These are phyloP conservation scores for Agapostemon virescens DNA, from an alignment of 2,888 invertebrate species.

Conservation along the genomic window DNA sequence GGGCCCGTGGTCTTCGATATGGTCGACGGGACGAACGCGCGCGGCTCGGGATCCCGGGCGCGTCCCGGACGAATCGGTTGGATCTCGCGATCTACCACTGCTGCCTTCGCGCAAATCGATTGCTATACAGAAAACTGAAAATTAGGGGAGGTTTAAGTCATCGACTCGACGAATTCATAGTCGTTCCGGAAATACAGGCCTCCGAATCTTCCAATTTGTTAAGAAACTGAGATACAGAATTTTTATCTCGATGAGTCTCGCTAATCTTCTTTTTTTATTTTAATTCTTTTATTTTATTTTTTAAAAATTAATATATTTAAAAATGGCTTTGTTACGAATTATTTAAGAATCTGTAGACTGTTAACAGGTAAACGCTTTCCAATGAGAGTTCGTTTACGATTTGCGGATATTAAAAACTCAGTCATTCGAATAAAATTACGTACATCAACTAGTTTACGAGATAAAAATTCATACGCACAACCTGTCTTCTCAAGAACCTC, in stretches of 20 bases:
- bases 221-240: background rate
- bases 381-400: too few relatives aligned
- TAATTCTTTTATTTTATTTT: too few relatives aligned
- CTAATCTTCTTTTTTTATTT: too few relatives aligned
- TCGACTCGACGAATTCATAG: background rate
- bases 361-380: too few relatives aligned
- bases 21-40: conserved; percentile 13
- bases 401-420: too few relatives aligned
- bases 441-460: too few relatives aligned
- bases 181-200: background rate
- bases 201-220: background rate
- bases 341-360: background rate
- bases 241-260: background rate
- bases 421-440: too few relatives aligned
- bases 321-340: background rate
- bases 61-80: background rate
- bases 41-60: conserved; percentile 17
- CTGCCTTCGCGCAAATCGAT: background rate
- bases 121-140: background rate
- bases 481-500: background rate
- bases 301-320: background rate
- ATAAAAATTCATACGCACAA: too few relatives aligned
- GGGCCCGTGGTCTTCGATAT: conserved; percentile 5
- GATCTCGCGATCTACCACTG: background rate
- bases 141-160: background rate